A percentile compares a stretch with the other conserved stretches of the same genome.
Conservation (phyloP, 2,888 invertebrate species). For the Sesia apiformis region DNA sequence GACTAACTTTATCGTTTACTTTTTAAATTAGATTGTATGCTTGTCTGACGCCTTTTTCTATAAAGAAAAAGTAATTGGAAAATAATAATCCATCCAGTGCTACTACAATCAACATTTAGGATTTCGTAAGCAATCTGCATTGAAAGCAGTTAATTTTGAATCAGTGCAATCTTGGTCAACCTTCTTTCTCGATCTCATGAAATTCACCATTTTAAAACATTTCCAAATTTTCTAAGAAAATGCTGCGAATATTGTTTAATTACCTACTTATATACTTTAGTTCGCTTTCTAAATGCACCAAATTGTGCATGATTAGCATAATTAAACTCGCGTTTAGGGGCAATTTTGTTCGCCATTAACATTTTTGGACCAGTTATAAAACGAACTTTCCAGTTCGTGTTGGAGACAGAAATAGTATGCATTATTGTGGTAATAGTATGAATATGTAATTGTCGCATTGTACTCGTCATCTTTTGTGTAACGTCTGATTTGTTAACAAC, state of each 20-base stretch:
- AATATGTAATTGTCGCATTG: too few species aligned
- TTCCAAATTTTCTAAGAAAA: not conserved
- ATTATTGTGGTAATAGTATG: too few species aligned
- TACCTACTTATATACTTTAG: not conserved
- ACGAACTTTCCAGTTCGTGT: constrained; percentile 1
- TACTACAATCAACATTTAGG: too few species aligned
- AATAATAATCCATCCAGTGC: too few species aligned
- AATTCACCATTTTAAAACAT: not conserved
- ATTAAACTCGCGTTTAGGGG: constrained; percentile 14
- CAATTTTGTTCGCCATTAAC: constrained; percentile 8
- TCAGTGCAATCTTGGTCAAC: not conserved
- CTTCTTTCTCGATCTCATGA: not conserved
- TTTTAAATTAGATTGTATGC: too few species aligned
- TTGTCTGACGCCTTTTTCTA: too few species aligned
- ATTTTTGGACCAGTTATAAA: not conserved
- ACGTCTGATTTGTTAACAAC: too few species aligned
- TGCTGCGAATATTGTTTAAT: not conserved
- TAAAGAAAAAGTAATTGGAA: too few species aligned
- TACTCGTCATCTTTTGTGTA: too few species aligned
- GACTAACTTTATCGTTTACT: too few species aligned
- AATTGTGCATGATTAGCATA: not conserved
- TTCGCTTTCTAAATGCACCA: not conserved
- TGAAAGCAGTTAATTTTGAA: not conserved
- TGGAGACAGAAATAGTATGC: not conserved
- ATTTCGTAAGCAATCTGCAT: too few species aligned